A percentile compares a stretch with the other conserved stretches of the same genome.
Conservation (phyloP, 2,888 invertebrate species). For the Epinotia demarniana region DNA sequence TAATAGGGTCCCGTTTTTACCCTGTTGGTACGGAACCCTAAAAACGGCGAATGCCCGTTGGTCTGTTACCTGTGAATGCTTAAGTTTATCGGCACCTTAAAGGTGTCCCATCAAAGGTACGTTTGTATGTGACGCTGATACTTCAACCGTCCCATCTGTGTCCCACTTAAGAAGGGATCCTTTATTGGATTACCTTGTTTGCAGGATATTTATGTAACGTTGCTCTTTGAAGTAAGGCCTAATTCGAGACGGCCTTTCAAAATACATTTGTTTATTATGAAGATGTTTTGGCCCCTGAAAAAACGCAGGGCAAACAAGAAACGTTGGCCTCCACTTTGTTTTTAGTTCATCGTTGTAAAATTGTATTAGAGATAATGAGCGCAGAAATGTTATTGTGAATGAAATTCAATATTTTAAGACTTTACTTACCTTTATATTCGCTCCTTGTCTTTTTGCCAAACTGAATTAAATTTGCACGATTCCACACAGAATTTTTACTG, state of each 20-base stretch:
- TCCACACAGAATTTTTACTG: too few relatives aligned
- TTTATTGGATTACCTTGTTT: conserved; percentile 46
- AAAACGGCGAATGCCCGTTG: too few relatives aligned
- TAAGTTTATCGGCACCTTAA: neutral
- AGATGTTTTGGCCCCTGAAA: neutral
- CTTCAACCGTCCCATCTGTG: conserved; percentile 27
- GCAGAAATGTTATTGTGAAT: too few relatives aligned
- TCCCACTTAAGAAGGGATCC: conserved; percentile 14
- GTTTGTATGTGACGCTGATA: conserved; percentile 18
- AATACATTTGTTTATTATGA: conserved; percentile 25
- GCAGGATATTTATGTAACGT: conserved; percentile 42
- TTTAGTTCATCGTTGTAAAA: neutral
- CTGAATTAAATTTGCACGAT: too few relatives aligned
- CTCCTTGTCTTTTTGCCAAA: too few relatives aligned
- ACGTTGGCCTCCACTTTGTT: neutral
- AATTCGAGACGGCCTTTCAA: conserved; percentile 28
- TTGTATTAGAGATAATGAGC: too few relatives aligned
- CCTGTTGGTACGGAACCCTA: too few relatives aligned
- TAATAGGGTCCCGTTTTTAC: too few relatives aligned
- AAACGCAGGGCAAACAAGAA: neutral
- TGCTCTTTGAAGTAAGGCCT: conserved; percentile 38
- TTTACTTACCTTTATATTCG: too few relatives aligned
- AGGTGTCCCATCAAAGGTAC: neutral
- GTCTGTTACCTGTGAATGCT: too few relatives aligned
- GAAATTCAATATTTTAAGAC: too few relatives aligned